These are phyloP conservation scores for Epirrhoe alternata DNA, from an alignment of 2,888 invertebrate genomes.

Conservation along the genomic window DNA sequence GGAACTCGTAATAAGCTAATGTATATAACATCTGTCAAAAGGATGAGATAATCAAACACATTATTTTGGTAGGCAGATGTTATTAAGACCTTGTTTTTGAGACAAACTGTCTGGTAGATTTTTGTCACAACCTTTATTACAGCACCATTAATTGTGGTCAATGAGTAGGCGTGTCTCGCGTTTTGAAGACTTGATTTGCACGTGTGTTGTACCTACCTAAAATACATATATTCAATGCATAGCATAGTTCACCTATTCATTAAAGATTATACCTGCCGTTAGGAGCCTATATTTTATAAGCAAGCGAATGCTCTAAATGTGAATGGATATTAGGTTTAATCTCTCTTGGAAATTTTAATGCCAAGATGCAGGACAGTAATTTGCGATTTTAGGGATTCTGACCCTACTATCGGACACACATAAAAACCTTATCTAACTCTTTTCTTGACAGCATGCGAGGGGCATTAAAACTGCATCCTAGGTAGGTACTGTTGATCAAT, in stretches of 20 bases:
- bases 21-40: background rate
- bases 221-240: background rate
- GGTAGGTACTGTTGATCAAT: background rate
- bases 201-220: background rate
- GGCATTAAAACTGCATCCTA: background rate
- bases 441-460: background rate
- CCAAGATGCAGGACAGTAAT: no score
- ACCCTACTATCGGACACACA: no score
- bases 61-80: background rate
- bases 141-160: constrained; percentile 12
- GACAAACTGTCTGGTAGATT: background rate
- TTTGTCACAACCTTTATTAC: background rate
- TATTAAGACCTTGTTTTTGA: background rate
- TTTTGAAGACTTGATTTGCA: constrained; percentile 10
- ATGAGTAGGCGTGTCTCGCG: constrained; percentile 35
- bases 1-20: background rate
- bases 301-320: no score
- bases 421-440: no score
- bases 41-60: background rate
- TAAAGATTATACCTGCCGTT: no score
- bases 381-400: no score
- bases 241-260: no score
- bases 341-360: no score
- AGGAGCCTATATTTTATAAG: no score
- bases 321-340: no score